phyloP scores from a whole-genome alignment of 2,888 invertebrate species.

The Dasypogon diadema region DNA sequence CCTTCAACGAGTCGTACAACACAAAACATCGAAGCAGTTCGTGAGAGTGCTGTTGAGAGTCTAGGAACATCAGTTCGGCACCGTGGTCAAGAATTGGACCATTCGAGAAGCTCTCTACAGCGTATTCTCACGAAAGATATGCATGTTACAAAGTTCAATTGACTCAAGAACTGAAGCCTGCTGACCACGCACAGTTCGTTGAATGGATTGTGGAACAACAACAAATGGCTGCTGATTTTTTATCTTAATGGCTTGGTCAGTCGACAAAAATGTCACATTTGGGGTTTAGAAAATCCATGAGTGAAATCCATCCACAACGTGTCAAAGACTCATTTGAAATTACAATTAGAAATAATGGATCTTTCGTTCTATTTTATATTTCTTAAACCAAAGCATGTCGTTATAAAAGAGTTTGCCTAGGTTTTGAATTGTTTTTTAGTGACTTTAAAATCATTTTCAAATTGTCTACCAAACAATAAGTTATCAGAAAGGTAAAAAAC shows the following conservation, averaged over 20 bases:
- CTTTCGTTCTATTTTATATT: too few species aligned
- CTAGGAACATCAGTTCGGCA: slow-evolving; percentile 60
- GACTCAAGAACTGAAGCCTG: too few species aligned
- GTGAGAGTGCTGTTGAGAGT: slow-evolving; percentile 59
- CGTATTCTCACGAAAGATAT: slow-evolving; percentile 39
- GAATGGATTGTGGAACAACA: slow-evolving; percentile 59
- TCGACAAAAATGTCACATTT: not conserved
- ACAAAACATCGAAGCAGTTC: slow-evolving; percentile 58
- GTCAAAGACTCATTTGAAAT: too few species aligned
- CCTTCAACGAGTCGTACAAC: slow-evolving; percentile 58
- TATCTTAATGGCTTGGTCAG: not conserved
- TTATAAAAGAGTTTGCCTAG: too few species aligned
- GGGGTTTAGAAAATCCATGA: not conserved
- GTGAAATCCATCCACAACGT: not conserved
- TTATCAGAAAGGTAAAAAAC: too few species aligned
- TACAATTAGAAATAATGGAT: too few species aligned
- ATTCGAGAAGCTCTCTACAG: not conserved
- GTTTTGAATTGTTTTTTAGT: too few species aligned
- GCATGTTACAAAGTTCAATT: too few species aligned
- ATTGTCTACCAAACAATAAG: too few species aligned
- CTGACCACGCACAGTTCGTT: slow-evolving; percentile 19
- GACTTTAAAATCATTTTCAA: too few species aligned
- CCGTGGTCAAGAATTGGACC: not conserved
- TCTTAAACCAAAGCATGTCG: too few species aligned
- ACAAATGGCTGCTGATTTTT: slow-evolving; percentile 58